Base-by-base conservation (phyloP, 2,888 invertebrate species). In the Bursaphelenchus okinawaensis region DNA sequence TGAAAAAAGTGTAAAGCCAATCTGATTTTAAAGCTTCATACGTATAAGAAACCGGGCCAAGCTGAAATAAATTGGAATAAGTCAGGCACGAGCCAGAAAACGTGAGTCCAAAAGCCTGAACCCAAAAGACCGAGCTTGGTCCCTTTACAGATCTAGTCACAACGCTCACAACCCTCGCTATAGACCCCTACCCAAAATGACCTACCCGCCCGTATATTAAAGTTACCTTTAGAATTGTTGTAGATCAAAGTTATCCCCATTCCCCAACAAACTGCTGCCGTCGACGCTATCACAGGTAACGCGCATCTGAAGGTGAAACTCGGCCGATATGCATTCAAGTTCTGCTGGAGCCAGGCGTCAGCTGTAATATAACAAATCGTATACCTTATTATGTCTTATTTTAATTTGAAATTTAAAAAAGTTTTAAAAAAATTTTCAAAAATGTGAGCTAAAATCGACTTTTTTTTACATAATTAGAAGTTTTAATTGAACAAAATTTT, bases 321-420 rank as follows among this genome's bases (percentile, higher is more conserved):
- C 0, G 75, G 73, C 12, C 77, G 74, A 31, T 69, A 66, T 0
- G 75, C 67, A 0, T 68, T 60, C 7, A 75, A 69, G 7, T 63
- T 65, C 57, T 77, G 77, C 55, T 77, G 77, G 24, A 71, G 68
- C 73, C 75, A 77, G 12, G 68, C 60, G 1, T 68, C 56, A 40
- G 72, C 74, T 72, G 52, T 54, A 70, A 58, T n/a, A 12, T n/a
- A n/a, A n/a, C n/a, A n/a, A n/a, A n/a, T n/a, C n/a, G n/a, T n/a
- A n/a, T n/a, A n/a, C n/a, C n/a, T n/a, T n/a, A n/a, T n/a, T n/a
- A n/a, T n/a, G n/a, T n/a, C n/a, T n/a, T n/a, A n/a, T n/a, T n/a
- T n/a, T n/a, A n/a, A n/a, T n/a, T n/a, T n/a, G n/a, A n/a, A n/a
- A n/a, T n/a, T n/a, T n/a, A n/a, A n/a, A n/a, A n/a, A n/a, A n/a